Evolutionary conservation across 1,140 invertebrate species (phyloP).

Genomic region (Aphidius ervi): DNA sequence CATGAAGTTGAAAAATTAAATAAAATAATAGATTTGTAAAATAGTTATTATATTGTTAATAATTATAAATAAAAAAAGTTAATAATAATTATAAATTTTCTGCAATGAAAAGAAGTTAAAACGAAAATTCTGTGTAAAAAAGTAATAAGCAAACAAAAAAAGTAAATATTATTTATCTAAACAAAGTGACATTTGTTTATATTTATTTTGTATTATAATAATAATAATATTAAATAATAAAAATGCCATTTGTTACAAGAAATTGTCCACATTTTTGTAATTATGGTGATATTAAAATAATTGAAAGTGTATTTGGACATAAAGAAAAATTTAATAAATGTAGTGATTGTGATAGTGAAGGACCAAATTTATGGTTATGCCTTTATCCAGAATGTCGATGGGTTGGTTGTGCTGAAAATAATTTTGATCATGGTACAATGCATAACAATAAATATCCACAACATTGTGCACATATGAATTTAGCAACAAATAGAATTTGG

Average conservation of each 20-base stretch:
- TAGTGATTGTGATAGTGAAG: slow-evolving; percentile 47
- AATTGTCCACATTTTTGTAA: slow-evolving; percentile 44
- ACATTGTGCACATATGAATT: slow-evolving; percentile 80
- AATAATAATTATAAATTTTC: no score
- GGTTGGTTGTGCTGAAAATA: slow-evolving; percentile 74
- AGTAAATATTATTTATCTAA: not conserved
- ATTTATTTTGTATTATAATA: not conserved
- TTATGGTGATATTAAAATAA: slow-evolving; percentile 38
- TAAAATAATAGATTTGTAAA: no score
- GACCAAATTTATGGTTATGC: slow-evolving; percentile 81
- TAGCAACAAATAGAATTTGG: slow-evolving; percentile 77
- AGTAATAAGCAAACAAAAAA: not conserved
- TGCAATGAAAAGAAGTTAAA: no score
- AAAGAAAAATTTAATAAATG: slow-evolving; percentile 44
- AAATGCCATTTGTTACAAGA: slow-evolving; percentile 44
- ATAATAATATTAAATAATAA: slow-evolving; percentile 10
- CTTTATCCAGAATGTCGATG: slow-evolving; percentile 70
- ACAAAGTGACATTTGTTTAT: not conserved
- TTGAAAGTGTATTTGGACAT: slow-evolving; percentile 36
- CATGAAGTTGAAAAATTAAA: no score
- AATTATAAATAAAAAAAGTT: no score
- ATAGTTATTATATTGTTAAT: no score
- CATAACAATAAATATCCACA: slow-evolving; percentile 69
- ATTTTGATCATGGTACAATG: slow-evolving; percentile 71
- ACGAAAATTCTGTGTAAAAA: no score